Evolutionary conservation across 2,797 vertebrate genomes (phyloP), one percentile per base, ranked within the genome.

Genomic region (Natrix natrix): DNA sequence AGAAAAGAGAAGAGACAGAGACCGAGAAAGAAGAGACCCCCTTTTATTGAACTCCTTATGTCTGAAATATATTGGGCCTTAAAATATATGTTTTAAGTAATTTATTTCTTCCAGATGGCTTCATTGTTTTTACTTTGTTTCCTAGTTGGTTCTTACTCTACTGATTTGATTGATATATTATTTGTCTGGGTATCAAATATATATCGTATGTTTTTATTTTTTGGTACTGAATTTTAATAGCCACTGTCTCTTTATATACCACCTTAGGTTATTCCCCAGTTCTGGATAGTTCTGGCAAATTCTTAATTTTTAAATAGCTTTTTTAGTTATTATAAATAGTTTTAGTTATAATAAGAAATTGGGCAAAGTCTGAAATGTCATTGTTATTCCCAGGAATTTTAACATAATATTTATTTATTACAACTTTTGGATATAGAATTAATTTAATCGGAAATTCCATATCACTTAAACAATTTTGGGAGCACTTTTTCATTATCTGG

Each of bases 391-490:
- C 52, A 98, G 96, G 60, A 96, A 97, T 94, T 95, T 97, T 57
- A 99, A 95, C 90, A 93, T 94, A 11, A 93, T 94, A 83, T 97
- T 98, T 8, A 98, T 99, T 93, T 98, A 98, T 96, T 98, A 32
- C 97, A 1, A 97, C 98, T 98, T 98, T 99, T 0, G 97, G 94
- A 94, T 98, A 98, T 16, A 97, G 97, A 94, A 99, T 98, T 86
- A 99, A 96, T 0, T 98, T 97, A 10, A 92, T 99, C 98, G 0
- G 96, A 96, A 56, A 96, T 96, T 54, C 98, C 98, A 14, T 98
- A 99, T 92, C 98, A 98, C 95, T 99, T 98, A 93, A 99, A 98
- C 92, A 99, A 95, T 88, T 99, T 98, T 13, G 98, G 98, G 86
- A 98, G 96, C 12, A 87, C 12, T 22, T 57, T 69, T 52, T 92